A percentile compares a stretch with the other conserved stretches of the same genome.
Conservation (phyloP, 2,888 invertebrate species). For the Shargacucullia verbasci region DNA sequence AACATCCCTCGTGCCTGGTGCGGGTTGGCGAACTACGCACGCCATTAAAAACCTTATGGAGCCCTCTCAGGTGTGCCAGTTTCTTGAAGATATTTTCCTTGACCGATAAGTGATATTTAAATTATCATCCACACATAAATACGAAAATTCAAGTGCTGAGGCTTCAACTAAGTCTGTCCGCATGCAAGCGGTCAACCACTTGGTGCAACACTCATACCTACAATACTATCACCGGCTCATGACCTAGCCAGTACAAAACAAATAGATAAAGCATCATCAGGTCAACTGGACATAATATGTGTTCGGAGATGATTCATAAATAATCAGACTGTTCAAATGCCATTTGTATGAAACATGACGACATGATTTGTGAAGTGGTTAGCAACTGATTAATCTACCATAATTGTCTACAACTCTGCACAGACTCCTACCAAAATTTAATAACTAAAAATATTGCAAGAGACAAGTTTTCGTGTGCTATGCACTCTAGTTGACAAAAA, state of each 20-base stretch:
- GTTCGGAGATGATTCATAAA: conserved; percentile 43
- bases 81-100: no score
- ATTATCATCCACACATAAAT: no score
- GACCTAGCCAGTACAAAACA: not conserved
- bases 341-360: conserved; percentile 21
- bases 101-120: no score
- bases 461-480: conserved; percentile 9
- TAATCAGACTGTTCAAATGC: conserved; percentile 32
- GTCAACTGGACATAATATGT: conserved; percentile 35
- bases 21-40: no score
- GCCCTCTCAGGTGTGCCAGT: no score
- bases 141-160: no score
- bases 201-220: no score
- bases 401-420: not conserved
- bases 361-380: conserved; percentile 11
- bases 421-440: not conserved
- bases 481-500: conserved; percentile 4
- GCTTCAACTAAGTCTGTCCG: no score
- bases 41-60: no score
- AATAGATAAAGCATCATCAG: conserved; percentile 10
- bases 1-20: no score
- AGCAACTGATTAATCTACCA: not conserved
- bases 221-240: no score
- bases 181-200: no score
- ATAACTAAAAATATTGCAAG: not conserved